These are phyloP conservation scores for Trichonephila inaurata DNA, from an alignment of 1,140 invertebrate genomes.

Conservation along the genomic window DNA sequence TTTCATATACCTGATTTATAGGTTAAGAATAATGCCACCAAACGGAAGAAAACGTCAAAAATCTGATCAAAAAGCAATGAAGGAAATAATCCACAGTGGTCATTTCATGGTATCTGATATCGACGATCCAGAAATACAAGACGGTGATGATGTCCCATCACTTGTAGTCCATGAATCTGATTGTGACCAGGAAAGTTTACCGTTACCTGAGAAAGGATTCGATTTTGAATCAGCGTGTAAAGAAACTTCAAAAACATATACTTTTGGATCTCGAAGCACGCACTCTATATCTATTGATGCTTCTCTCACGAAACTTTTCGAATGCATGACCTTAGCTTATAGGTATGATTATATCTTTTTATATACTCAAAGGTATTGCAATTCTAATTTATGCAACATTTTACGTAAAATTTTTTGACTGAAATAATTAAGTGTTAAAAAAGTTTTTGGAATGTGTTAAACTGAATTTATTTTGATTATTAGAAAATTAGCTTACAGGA, in stretches of 20 bases:
- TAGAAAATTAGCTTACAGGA: no score
- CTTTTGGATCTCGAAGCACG: slow-evolving; percentile 79
- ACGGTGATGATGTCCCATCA: slow-evolving; percentile 90
- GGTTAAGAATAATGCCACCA: slow-evolving; percentile 52
- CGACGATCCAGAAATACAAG: slow-evolving; percentile 92
- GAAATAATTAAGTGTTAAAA: no score
- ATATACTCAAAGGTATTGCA: not conserved
- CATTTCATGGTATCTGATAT: slow-evolving; percentile 99
- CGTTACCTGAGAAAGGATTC: slow-evolving; percentile 78
- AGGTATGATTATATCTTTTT: slow-evolving; percentile 85
- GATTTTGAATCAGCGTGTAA: slow-evolving; percentile 82
- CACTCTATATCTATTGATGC: slow-evolving; percentile 92
- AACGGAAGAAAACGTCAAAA: slow-evolving; percentile 67
- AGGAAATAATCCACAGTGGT: slow-evolving; percentile 95
- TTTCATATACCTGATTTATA: not conserved
- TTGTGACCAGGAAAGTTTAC: slow-evolving; percentile 76
- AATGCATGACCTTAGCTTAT: slow-evolving; percentile 98
- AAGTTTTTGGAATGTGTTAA: no score
- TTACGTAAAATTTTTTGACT: no score
- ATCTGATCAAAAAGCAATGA: slow-evolving; percentile 64
- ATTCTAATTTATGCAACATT: no score
- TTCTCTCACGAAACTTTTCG: slow-evolving; percentile 95
- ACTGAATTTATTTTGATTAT: no score
- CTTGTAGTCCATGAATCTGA: slow-evolving; percentile 84
- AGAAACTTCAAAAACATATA: slow-evolving; percentile 82